A percentile compares a stretch with the other conserved stretches of the same genome.
Conservation (phyloP, 2,113 vertebrate species). For the Chamaea fasciata region DNA sequence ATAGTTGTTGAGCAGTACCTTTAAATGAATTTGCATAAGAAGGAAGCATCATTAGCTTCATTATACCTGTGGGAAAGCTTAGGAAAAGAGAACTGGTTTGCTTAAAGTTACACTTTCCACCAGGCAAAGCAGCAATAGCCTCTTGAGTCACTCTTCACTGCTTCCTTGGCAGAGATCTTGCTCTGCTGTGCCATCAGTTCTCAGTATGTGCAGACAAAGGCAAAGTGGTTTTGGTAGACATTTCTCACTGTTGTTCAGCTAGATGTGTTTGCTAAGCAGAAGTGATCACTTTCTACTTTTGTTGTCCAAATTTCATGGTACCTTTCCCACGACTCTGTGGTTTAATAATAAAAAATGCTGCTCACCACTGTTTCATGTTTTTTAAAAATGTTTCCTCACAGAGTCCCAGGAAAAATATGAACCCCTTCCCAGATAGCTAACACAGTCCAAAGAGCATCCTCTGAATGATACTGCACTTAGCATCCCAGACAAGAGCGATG, state of each 20-base stretch:
- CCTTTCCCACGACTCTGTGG: background rate
- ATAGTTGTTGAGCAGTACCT: background rate
- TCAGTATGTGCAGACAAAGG: background rate
- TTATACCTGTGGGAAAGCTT: slow-evolving; percentile 29
- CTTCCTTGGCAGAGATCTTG: slow-evolving; percentile 1
- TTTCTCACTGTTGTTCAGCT: background rate
- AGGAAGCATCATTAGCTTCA: slow-evolving; percentile 26
- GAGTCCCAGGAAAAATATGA: background rate
- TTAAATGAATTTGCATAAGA: slow-evolving; percentile 22
- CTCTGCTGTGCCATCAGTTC: background rate
- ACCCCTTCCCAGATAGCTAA: background rate
- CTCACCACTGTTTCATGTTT: background rate
- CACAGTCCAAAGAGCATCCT: background rate
- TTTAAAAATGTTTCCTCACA: background rate
- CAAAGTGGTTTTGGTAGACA: background rate
- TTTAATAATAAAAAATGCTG: background rate
- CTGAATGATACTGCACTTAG: background rate
- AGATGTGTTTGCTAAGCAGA: background rate
- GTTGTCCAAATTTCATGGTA: background rate
- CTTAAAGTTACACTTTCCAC: slow-evolving; percentile 11
- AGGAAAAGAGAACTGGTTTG: slow-evolving; percentile 6
- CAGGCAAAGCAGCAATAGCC: background rate
- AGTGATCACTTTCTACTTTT: background rate
- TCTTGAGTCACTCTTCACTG: slow-evolving; percentile 17
- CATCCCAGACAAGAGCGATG: background rate